Base-by-base conservation (phyloP, 2,113 vertebrate species). In the Marmota monax region DNA sequence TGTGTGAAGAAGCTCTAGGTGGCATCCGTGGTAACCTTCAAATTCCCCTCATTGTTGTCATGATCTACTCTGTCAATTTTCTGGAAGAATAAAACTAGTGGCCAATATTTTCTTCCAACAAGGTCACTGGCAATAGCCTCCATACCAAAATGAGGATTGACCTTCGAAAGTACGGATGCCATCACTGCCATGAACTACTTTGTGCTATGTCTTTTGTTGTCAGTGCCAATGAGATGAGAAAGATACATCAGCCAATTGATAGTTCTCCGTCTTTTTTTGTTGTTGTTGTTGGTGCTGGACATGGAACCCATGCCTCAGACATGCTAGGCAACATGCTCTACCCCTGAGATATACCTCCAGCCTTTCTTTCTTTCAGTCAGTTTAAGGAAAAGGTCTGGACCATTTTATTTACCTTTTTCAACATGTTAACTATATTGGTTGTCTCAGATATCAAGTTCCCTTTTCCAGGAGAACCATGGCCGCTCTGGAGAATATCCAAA, bases 1-100 rank as follows among this genome's bases (percentile, higher is more conserved):
- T 1, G 32, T 6, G 5, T 4, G 29, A 37, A 22, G 39, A 4
- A 3, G 34, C n/a, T 17, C 56, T 8, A 4, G 0, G 7, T 10
- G 5, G 23, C 16, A 13, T 61, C 16, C 10, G 37, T n/a, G 39
- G 16, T 3, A 32, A 27, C 29, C 76, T 79, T 34, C 29, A 27
- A 58, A 70, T 11, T 25, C 13, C 34, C 72, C 77, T 51, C 32
- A 8, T 34, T 32, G 45, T 29, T 48, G 5, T 1, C 2, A 13
- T 45, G 51, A 13, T 7, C 32, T 20, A 13, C 11, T 18, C 14
- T 7, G 9, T 51, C 74, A 51, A 76, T 78, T 58, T 94, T 82
- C 69, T 51, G 56, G 48, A 94, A 70, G 94, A 92, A 84, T 76
- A 89, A 69, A 74, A 85, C 17, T 3, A 70, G 58, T 1, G 8